Conservation (phyloP, 2,113 vertebrate species). For the Tympanuchus pallidicinctus region DNA sequence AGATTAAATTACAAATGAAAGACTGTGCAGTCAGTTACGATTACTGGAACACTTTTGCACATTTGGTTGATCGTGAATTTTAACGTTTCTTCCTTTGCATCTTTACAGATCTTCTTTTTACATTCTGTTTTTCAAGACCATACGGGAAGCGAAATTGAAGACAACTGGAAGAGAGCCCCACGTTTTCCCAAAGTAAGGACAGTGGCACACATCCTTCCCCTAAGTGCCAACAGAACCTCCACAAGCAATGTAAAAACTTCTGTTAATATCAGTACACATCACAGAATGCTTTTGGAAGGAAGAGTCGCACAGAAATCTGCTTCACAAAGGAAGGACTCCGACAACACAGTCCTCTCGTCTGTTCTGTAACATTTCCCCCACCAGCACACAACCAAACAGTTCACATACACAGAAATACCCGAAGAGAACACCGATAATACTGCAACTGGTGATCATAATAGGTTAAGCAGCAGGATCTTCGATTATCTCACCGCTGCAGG, state of each 20-base stretch:
- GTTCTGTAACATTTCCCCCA: neutral
- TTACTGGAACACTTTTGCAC: slow-evolving; percentile 42
- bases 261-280: neutral
- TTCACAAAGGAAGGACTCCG: neutral
- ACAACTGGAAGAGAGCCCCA: neutral
- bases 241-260: neutral
- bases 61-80: slow-evolving; percentile 35
- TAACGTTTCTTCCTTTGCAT: slow-evolving; percentile 18
- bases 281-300: neutral
- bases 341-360: neutral
- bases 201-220: neutral
- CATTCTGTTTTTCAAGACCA: neutral
- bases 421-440: slow-evolving; percentile 5
- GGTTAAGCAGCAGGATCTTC: slow-evolving; percentile 20
- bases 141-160: neutral
- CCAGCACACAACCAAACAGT: slow-evolving; percentile 20
- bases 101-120: neutral
- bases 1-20: slow-evolving; percentile 80
- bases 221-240: neutral
- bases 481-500: slow-evolving; percentile 31
- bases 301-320: neutral
- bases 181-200: neutral
- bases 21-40: slow-evolving; percentile 63
- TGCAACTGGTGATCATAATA: slow-evolving; percentile 1
- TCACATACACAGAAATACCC: slow-evolving; percentile 4